Evolutionary conservation across 2,797 vertebrate species (phyloP).

Genomic region (Sebastes diploproa): DNA sequence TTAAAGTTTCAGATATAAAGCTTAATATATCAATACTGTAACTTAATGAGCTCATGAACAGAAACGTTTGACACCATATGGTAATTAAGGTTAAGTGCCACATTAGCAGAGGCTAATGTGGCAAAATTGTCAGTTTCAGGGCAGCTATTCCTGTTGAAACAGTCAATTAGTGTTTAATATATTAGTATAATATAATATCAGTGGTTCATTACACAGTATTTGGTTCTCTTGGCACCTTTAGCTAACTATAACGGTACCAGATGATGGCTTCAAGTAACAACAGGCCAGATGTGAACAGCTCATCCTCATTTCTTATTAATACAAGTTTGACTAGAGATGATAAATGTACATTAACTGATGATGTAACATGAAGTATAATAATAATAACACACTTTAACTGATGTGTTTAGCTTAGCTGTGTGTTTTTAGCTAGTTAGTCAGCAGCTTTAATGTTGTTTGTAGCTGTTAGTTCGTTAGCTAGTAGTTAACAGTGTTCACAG

Average conservation of each 20-base stretch:
- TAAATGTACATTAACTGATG: not conserved
- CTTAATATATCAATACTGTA: not conserved
- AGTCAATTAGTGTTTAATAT: no score
- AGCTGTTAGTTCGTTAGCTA: not conserved
- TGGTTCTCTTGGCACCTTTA: not conserved
- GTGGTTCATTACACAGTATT: not conserved
- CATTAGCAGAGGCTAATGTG: not conserved
- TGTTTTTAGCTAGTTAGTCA: not conserved
- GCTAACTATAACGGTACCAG: not conserved
- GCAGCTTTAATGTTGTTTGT: not conserved
- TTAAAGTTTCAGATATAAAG: not conserved
- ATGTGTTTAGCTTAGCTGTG: not conserved
- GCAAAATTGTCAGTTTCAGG: not conserved
- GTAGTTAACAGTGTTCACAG: not conserved
- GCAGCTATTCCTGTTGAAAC: rapidly evolving
- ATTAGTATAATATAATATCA: no score
- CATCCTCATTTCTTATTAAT: not conserved
- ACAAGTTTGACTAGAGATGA: not conserved
- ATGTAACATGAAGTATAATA: not conserved
- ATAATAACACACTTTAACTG: no score
- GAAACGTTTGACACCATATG: not conserved
- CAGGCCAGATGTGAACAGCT: not conserved
- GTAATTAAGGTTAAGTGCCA: no score
- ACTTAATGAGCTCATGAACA: not conserved
- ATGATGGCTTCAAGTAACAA: not conserved